Evolutionary conservation across 2,888 invertebrate genomes (phyloP).

Genomic region (Lepidochitona cinerea): DNA sequence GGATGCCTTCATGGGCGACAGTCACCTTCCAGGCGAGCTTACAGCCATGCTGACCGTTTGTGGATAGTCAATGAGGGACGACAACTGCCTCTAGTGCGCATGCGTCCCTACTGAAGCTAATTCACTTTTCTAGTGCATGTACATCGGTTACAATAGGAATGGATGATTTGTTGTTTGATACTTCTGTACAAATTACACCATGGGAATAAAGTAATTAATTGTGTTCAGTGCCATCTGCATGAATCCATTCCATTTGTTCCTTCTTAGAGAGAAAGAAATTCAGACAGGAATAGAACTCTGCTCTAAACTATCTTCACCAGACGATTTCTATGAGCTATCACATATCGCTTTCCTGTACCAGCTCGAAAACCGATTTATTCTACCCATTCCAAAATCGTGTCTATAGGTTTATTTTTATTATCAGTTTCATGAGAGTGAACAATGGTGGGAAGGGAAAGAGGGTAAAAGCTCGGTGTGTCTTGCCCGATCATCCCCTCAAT

Average conservation of each 20-base stretch:
- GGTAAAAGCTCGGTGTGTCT: background rate
- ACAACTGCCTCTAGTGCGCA: background rate
- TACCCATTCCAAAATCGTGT: too few relatives aligned
- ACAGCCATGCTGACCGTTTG: conserved; percentile 6
- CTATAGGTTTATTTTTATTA: too few relatives aligned
- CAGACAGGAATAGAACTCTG: too few relatives aligned
- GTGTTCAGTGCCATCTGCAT: too few relatives aligned
- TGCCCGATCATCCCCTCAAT: conserved; percentile 2
- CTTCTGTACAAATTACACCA: background rate
- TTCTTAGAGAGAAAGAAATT: too few relatives aligned
- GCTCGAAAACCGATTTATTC: too few relatives aligned
- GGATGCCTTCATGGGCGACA: background rate
- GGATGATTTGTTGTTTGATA: background rate
- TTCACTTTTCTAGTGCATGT: conserved; percentile 2
- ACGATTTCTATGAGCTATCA: too few relatives aligned
- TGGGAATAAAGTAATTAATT: too few relatives aligned
- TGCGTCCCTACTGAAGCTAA: background rate
- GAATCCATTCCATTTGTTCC: too few relatives aligned
- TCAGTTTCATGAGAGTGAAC: too few relatives aligned
- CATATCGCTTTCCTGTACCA: too few relatives aligned
- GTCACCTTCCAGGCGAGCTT: background rate
- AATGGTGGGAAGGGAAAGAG: background rate
- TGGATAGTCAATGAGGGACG: background rate
- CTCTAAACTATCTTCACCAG: too few relatives aligned
- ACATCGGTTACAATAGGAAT: background rate